Evolutionary conservation across 2,113 vertebrate genomes (phyloP), one percentile per base, ranked within the genome.

Genomic region (Pseudonaja textilis): DNA sequence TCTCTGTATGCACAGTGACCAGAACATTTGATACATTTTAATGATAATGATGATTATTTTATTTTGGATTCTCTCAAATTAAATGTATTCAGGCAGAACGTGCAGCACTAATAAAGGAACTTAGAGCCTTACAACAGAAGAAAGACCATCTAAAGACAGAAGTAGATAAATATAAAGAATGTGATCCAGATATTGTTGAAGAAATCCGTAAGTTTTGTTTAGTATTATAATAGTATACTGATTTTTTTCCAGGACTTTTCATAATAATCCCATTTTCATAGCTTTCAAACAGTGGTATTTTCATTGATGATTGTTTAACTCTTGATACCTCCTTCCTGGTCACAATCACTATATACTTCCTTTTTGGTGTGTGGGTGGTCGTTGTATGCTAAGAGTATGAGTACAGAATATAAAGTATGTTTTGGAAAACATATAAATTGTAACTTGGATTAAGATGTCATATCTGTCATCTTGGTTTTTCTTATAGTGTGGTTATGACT

Each of bases 171-270:
- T 98, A 99, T 96, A 97, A 96, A 95, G 99, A 99, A 91, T 99
- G 99, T 96, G 99, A 99, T 96, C 99, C 99, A 1, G 98, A 99
- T 16, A 98, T 99, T 2, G 74, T 99, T 14, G 97, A 99, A 96
- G 98, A 99, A 95, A 99, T 98, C 92, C 98, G 99, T 99, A 97
- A 99, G 99, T 99, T 93, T 5, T 88, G 0, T 90, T 16, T 91
- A 54, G 16, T 56, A 34, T 54, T 34, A 55, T 42, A 34, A 29
- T 87, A 50, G 11, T 29, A 29, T 87, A 29, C 25, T 50, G 45
- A 85, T 54, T 87, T 87, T 45, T 54, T 55, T 1, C 5, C 52
- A 54, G n/a, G 54, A 29, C 50, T n/a, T 54, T 88, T 88, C 3
- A 8, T 88, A 54, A 88, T 88, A 54, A 88, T 88, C 52, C 29